Evolutionary conservation across 2,888 invertebrate genomes (phyloP).

Genomic region (Adelphocoris suturalis): DNA sequence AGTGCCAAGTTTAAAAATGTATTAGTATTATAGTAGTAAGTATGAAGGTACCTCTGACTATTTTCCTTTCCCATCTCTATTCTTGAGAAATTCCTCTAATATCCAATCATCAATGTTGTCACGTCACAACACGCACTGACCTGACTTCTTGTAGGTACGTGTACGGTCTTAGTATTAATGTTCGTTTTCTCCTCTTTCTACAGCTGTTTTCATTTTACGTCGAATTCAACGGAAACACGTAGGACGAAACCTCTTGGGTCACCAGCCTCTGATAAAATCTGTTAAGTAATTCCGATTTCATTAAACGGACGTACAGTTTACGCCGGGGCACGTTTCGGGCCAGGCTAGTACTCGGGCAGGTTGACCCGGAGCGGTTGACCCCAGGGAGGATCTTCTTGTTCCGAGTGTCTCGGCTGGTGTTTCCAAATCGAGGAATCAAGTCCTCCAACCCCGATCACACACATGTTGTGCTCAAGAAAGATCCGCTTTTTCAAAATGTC

Average conservation of each 20-base stretch:
- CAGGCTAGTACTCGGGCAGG: not conserved
- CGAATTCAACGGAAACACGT: not conserved
- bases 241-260: not conserved
- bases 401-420: conserved; percentile 30
- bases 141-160: too few relatives aligned
- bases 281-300: conserved; percentile 31
- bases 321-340: conserved; percentile 18
- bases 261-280: not conserved
- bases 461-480: conserved; percentile 22
- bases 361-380: conserved; percentile 42
- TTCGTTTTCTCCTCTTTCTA: too few relatives aligned
- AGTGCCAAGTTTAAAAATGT: too few relatives aligned
- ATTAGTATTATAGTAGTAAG: too few relatives aligned
- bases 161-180: too few relatives aligned
- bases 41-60: too few relatives aligned
- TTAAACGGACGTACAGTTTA: conserved; percentile 15
- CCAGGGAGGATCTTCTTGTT: conserved; percentile 24
- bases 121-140: too few relatives aligned
- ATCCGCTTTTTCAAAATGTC: conserved; percentile 51
- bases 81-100: too few relatives aligned
- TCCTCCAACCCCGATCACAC: conserved; percentile 16
- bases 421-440: conserved; percentile 57
- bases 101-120: too few relatives aligned
- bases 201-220: not conserved
- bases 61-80: too few relatives aligned